A percentile compares a stretch with the other conserved stretches of the same genome.
Evolutionary conservation across 2,797 vertebrate genomes (phyloP).

Genomic region (Craterocephalus amniculus): DNA sequence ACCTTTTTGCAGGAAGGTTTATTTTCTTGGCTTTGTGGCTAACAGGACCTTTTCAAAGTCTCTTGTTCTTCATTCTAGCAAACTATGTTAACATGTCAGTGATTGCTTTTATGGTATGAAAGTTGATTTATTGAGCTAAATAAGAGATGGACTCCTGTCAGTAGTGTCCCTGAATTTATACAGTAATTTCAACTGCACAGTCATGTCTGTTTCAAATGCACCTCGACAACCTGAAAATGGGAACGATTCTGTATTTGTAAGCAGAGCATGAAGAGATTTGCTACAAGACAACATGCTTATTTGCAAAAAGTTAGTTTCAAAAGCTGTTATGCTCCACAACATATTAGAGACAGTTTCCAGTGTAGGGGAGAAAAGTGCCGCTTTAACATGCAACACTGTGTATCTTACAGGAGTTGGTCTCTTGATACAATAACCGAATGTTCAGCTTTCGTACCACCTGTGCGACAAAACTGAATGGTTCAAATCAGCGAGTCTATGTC

Average conservation of each 20-base stretch:
- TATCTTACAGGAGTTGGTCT: neutral
- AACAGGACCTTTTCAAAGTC: neutral
- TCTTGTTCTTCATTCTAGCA: slow-evolving; percentile 25
- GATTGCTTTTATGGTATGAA: neutral
- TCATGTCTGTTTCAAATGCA: too few relatives aligned
- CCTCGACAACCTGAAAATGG: too few relatives aligned
- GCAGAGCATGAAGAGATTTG: neutral
- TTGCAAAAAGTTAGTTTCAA: neutral
- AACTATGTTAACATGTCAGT: neutral
- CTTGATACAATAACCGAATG: neutral
- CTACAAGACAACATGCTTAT: neutral
- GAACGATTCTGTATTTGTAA: too few relatives aligned
- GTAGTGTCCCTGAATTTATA: too few relatives aligned
- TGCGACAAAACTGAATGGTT: neutral
- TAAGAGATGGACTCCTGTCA: neutral
- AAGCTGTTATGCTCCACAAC: neutral
- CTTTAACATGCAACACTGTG: too few relatives aligned
- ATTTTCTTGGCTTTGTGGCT: slow-evolving; percentile 35
- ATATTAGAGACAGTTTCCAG: neutral
- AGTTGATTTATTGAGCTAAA: neutral
- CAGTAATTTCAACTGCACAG: too few relatives aligned
- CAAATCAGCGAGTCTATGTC: neutral
- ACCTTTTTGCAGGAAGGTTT: slow-evolving; percentile 40
- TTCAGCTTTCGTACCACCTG: neutral
- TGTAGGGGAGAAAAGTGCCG: neutral